phyloP scores from a whole-genome alignment of 2,888 invertebrate genomes.

The Aphidoletes aphidimyza region DNA sequence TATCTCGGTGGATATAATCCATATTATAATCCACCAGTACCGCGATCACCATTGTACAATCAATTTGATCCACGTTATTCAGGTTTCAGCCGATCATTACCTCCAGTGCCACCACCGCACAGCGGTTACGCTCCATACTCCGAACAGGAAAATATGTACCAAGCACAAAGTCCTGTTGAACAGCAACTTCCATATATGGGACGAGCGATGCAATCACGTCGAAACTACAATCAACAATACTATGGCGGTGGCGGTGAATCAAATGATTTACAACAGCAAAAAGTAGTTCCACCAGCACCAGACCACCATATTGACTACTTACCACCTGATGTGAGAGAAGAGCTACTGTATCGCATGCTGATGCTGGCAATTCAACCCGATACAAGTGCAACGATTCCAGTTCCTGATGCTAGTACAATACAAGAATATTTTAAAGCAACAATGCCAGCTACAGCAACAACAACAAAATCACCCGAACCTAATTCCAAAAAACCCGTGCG shows the following conservation, averaged over 20 bases:
- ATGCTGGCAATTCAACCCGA: slow-evolving; percentile 77
- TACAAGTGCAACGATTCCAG: slow-evolving; percentile 71
- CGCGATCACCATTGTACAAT: slow-evolving; percentile 57
- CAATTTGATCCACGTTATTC: slow-evolving; percentile 55
- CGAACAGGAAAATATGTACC: slow-evolving; percentile 58
- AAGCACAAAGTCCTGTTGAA: slow-evolving; percentile 59
- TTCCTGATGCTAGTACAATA: slow-evolving; percentile 59
- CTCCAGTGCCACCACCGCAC: slow-evolving; percentile 55
- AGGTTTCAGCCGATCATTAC: slow-evolving; percentile 55
- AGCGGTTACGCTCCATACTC: slow-evolving; percentile 55
- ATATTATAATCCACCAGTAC: slow-evolving; percentile 56
- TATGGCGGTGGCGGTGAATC: slow-evolving; percentile 64
- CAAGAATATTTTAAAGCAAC: slow-evolving; percentile 59
- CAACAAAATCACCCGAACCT: slow-evolving; percentile 64
- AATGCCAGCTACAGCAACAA: slow-evolving; percentile 65
- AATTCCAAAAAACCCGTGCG: slow-evolving; percentile 70
- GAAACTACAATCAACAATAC: slow-evolving; percentile 64
- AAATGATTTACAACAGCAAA: slow-evolving; percentile 60
- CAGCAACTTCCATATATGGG: slow-evolving; percentile 66
- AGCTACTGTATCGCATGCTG: slow-evolving; percentile 76
- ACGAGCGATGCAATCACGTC: slow-evolving; percentile 66
- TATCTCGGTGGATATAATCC: slow-evolving; percentile 43
- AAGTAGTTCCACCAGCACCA: slow-evolving; percentile 55
- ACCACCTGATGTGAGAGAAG: slow-evolving; percentile 77
- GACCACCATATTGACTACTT: slow-evolving; percentile 72